Evolutionary conservation across 2,113 vertebrate genomes (phyloP).

Genomic region (Phoxinus phoxinus): DNA sequence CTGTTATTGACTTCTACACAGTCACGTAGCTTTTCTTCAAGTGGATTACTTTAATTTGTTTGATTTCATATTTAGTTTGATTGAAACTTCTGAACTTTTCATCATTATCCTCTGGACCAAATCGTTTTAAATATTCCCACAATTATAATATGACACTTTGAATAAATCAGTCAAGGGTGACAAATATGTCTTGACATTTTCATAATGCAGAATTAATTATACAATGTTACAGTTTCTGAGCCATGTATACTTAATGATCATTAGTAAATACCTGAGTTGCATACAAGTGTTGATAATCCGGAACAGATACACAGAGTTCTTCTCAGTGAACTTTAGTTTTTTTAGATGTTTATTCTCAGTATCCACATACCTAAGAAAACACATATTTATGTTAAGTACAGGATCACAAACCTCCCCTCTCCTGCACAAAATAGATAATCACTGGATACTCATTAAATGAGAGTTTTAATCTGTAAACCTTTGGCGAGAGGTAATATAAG

Average conservation of each 20-base stretch:
- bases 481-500: not conserved
- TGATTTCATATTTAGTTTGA: too few species aligned
- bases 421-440: not conserved
- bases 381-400: not conserved
- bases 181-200: not conserved
- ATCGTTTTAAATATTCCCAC: too few species aligned
- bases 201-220: not conserved
- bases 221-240: not conserved
- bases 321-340: not conserved
- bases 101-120: too few species aligned
- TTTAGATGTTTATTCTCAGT: slow-evolving; percentile 24
- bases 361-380: slow-evolving; percentile 60
- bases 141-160: not conserved
- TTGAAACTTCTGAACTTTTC: too few species aligned
- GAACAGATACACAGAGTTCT: slow-evolving; percentile 51
- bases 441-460: not conserved
- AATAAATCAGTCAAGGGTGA: not conserved
- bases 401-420: not conserved
- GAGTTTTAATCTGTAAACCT: not conserved
- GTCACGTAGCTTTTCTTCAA: too few species aligned
- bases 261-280: slow-evolving; percentile 60
- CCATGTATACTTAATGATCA: not conserved
- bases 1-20: too few species aligned
- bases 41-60: too few species aligned
- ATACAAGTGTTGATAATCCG: slow-evolving; percentile 62